Conservation (phyloP, 2,113 vertebrate species). For the Orthonyx spaldingii region DNA sequence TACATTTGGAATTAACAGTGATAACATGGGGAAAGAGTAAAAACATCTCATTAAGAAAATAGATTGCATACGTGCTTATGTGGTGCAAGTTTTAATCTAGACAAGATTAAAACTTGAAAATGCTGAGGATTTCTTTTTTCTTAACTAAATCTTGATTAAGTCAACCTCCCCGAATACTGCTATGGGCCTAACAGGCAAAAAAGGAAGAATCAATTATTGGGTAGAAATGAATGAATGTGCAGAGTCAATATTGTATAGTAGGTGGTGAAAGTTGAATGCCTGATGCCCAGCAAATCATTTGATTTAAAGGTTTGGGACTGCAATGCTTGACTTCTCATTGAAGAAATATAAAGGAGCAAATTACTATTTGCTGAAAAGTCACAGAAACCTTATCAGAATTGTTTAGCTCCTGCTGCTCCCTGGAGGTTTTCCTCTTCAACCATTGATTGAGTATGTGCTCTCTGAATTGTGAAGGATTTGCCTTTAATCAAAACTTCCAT, state of each 20-base stretch:
- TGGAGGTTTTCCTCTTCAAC: slow-evolving; percentile 39
- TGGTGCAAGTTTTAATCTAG: background rate
- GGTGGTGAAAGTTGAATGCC: slow-evolving; percentile 28
- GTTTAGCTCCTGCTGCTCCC: slow-evolving; percentile 50
- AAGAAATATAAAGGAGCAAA: slow-evolving; percentile 61
- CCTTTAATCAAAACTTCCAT: slow-evolving; percentile 57
- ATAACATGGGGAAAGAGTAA: background rate
- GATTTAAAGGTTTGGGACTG: slow-evolving; percentile 56
- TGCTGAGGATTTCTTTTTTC: background rate
- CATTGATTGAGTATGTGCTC: slow-evolving; percentile 38
- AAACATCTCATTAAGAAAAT: slow-evolving; percentile 12
- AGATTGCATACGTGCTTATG: background rate
- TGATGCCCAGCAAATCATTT: slow-evolving; percentile 52
- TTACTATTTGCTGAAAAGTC: slow-evolving; percentile 50
- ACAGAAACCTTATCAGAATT: slow-evolving; percentile 52
- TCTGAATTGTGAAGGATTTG: slow-evolving; percentile 60
- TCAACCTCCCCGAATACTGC: background rate
- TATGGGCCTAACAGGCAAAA: background rate
- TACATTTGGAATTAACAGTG: background rate
- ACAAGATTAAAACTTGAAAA: background rate
- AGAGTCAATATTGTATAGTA: slow-evolving; percentile 47
- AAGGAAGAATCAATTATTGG: slow-evolving; percentile 20
- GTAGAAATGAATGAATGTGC: slow-evolving; percentile 9
- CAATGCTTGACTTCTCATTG: slow-evolving; percentile 47
- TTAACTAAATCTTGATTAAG: slow-evolving; percentile 14